These are phyloP conservation scores for Pimephales promelas DNA, from an alignment of 2,113 vertebrate genomes.

Conservation along the genomic window DNA sequence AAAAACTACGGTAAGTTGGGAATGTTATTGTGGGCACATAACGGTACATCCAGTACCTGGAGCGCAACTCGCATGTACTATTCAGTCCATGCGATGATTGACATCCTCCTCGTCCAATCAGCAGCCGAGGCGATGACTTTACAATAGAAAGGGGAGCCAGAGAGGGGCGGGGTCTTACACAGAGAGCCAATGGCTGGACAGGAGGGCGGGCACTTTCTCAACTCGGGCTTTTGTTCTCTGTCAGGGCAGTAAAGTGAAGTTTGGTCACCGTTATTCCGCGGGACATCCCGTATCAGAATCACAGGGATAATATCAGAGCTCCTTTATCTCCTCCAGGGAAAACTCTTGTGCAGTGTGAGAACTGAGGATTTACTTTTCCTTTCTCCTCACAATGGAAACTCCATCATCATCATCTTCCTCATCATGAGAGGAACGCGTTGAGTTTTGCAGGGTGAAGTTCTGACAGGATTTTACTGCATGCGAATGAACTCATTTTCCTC, in stretches of 20 bases:
- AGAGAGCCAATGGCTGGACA: slow-evolving; percentile 67
- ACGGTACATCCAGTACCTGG: slow-evolving; percentile 49
- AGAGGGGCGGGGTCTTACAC: slow-evolving; percentile 56
- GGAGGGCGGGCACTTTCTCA: slow-evolving; percentile 72
- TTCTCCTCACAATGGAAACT: slow-evolving; percentile 54
- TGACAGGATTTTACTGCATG: background rate
- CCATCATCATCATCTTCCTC: slow-evolving; percentile 40
- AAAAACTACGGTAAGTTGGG: background rate
- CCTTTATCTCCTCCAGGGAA: slow-evolving; percentile 30
- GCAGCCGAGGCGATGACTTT: slow-evolving; percentile 18
- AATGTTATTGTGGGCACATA: slow-evolving; percentile 56
- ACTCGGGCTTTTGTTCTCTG: slow-evolving; percentile 76
- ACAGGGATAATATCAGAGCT: slow-evolving; percentile 39
- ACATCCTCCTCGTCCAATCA: slow-evolving; percentile 52
- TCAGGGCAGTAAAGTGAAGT: slow-evolving; percentile 71
- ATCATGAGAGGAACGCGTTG: slow-evolving; percentile 23
- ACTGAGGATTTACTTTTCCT: slow-evolving; percentile 7
- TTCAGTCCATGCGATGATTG: slow-evolving; percentile 63
- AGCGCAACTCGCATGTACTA: slow-evolving; percentile 36
- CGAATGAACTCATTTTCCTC: background rate
- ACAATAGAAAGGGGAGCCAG: slow-evolving; percentile 49
- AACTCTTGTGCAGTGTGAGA: background rate
- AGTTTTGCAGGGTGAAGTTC: slow-evolving; percentile 14
- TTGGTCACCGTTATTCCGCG: slow-evolving; percentile 71
- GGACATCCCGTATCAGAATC: slow-evolving; percentile 63